Base-by-base conservation (phyloP, 2,888 invertebrate genomes). In the Diadegma fenestrale region DNA sequence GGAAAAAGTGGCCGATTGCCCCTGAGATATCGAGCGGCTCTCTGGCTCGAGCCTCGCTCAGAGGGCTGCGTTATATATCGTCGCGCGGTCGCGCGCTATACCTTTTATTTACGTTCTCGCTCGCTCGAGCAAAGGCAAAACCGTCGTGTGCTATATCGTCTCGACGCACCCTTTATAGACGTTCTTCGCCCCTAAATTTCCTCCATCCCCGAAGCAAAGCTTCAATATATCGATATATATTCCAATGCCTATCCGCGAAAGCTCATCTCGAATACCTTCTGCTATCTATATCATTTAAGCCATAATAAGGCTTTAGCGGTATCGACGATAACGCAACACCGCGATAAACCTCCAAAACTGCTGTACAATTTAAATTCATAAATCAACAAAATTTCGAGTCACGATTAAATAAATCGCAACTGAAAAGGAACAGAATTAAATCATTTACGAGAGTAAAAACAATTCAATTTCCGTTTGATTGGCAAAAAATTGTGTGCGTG, bases 1-100 rank as follows among this genome's bases (percentile, higher is more conserved):
- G 69, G 43, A 71, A 79, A 85, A 80, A 69, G 61, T 58, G 17
- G 26, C 51, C 61, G 80, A 85, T 82, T 79, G 73, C 78, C 78
- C 69, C 69, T 71, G 79, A 82, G 73, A 82, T 82, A 85, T 76
- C 75, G 82, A 76, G 79, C 79, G 85, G 82, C 58, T 54, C 58
- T 73, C 63, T 33, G 37, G n/a, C 63, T 26, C n/a, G 68, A 12
- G 37, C 14, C 37, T 61, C 33, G 72, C 19, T 22, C 22, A 41
- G 54, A 66, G 63, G 54, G 37, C 6, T 19, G 14, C 45, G 78
- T 61, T 61, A 37, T 61, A 37, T 45, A 45, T 69, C 48, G 45
- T 71, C 61, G 17, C 43, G 37, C 43, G 33, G 61, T n/a, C n/a
- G n/a, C n/a, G n/a, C n/a, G n/a, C n/a, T n/a, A n/a, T 33, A 54